Conservation (phyloP, 2,113 vertebrate species). For the Marmota flaviventris region DNA sequence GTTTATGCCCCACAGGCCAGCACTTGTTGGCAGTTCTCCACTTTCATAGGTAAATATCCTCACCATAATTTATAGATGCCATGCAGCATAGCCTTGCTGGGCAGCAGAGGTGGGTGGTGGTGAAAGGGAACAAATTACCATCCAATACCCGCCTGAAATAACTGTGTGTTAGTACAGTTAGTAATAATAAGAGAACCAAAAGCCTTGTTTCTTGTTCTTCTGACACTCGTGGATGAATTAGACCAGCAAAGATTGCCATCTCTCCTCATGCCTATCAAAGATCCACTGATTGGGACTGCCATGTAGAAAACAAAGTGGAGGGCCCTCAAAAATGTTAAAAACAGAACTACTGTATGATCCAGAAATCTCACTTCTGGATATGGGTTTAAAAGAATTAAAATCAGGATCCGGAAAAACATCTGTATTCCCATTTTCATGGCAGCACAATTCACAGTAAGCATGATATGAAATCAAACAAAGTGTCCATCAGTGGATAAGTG, state of each 20-base stretch:
- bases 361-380: not conserved
- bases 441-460: not conserved
- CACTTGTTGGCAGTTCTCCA: not conserved
- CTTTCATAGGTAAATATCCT: not conserved
- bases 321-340: not conserved
- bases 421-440: not conserved
- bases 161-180: not conserved
- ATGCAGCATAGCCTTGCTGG: not conserved
- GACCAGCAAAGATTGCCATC: not conserved
- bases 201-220: not conserved
- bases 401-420: not conserved
- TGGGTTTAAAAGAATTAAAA: not conserved
- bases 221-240: not conserved
- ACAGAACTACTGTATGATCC: not conserved
- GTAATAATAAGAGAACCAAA: not conserved
- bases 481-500: not conserved
- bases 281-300: not conserved
- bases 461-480: not conserved
- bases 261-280: not conserved
- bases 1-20: not conserved
- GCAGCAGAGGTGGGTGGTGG: not conserved
- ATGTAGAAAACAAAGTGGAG: not conserved
- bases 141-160: not conserved
- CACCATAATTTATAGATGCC: not conserved
- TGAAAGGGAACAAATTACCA: not conserved